These are phyloP conservation scores for Microplitis mediator DNA, from an alignment of 1,140 invertebrate genomes.

Conservation along the genomic window DNA sequence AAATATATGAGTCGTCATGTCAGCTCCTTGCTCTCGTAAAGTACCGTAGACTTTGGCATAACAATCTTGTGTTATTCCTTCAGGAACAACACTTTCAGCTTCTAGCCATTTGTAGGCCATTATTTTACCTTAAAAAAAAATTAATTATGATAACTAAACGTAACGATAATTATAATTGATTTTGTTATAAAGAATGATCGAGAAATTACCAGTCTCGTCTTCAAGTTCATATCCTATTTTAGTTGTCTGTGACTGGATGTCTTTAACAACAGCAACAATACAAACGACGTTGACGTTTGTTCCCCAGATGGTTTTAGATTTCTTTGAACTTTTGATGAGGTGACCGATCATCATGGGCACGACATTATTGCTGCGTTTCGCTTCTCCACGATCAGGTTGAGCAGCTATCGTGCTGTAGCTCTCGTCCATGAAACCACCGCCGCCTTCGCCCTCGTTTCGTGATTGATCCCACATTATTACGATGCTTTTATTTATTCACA, in stretches of 20 bases:
- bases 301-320: conserved; percentile 42
- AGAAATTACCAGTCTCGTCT: conserved; percentile 52
- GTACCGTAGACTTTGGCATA: conserved; percentile 47
- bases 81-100: conserved; percentile 34
- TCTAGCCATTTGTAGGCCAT: conserved; percentile 54
- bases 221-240: conserved; percentile 51
- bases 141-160: neutral
- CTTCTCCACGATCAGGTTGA: conserved; percentile 18
- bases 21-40: conserved; percentile 42
- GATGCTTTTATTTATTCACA: neutral
- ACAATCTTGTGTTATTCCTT: conserved; percentile 31
- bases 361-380: conserved; percentile 41
- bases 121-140: conserved; percentile 42
- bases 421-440: conserved; percentile 46
- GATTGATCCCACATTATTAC: conserved; percentile 40
- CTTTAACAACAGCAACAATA: conserved; percentile 44
- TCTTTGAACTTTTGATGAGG: conserved; percentile 30
- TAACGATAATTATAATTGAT: neutral
- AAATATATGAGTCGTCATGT: conserved; percentile 39
- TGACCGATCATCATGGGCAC: conserved; percentile 51
- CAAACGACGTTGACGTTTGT: conserved; percentile 38
- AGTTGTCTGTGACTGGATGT: conserved; percentile 46
- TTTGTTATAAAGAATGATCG: neutral
- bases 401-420: conserved; percentile 29
- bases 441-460: conserved; percentile 26